Conservation (phyloP, 2,888 invertebrate genomes). For the Alloplasta piceator region DNA sequence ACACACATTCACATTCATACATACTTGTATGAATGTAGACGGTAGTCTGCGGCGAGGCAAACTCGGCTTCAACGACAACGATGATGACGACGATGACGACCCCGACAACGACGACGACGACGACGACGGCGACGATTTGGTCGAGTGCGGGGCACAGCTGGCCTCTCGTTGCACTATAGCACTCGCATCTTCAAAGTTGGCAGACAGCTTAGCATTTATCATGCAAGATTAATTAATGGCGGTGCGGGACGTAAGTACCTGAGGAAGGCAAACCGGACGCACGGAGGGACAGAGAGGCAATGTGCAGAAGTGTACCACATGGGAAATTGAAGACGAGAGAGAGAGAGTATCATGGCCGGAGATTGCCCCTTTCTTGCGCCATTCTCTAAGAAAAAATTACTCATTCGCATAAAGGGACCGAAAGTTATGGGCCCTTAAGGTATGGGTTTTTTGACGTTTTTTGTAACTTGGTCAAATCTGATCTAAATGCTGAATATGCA, state of each 20-base stretch:
- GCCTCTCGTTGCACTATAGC: conserved; percentile 62
- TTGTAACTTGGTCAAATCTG: too few relatives aligned
- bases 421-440: too few relatives aligned
- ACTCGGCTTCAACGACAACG: conserved; percentile 46
- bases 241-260: conserved; percentile 68
- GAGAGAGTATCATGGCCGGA: conserved; percentile 41
- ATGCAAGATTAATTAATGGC: conserved; percentile 80
- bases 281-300: conserved; percentile 37
- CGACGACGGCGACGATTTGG: conserved; percentile 61
- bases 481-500: too few relatives aligned
- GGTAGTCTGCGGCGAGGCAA: conserved; percentile 18
- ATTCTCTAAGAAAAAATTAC: too few relatives aligned
- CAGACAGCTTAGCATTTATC: conserved; percentile 80
- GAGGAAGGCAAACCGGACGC: conserved; percentile 30
- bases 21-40: neutral
- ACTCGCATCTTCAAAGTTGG: conserved; percentile 77
- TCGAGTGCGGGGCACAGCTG: conserved; percentile 71
- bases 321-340: conserved; percentile 22
- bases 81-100: conserved; percentile 6
- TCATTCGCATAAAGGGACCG: too few relatives aligned
- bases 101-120: conserved; percentile 33
- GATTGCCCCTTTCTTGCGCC: too few relatives aligned
- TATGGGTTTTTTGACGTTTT: too few relatives aligned
- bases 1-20: too few relatives aligned
- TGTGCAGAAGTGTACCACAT: conserved; percentile 23